phyloP scores from a whole-genome alignment of 2,888 invertebrate genomes.

The Anthoptus insignis region DNA sequence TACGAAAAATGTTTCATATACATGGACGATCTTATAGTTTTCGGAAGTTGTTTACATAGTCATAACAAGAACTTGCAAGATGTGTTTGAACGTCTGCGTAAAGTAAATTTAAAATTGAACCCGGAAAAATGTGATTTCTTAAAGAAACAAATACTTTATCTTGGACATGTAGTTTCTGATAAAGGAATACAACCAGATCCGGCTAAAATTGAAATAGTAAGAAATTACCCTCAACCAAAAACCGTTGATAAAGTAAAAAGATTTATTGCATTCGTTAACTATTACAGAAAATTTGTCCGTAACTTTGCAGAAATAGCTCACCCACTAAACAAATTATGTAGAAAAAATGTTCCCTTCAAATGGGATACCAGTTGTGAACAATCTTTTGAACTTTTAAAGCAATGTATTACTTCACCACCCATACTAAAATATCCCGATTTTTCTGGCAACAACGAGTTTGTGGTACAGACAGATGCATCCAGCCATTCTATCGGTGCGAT shows the following conservation, averaged over 20 bases:
- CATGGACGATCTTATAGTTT: slow-evolving; percentile 30
- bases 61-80: slow-evolving; percentile 35
- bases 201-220: slow-evolving; percentile 23
- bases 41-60: slow-evolving; percentile 12
- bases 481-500: slow-evolving; percentile 31
- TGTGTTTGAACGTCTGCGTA: slow-evolving; percentile 25
- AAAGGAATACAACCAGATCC: slow-evolving; percentile 36
- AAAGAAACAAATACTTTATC: slow-evolving; percentile 29
- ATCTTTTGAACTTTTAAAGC: slow-evolving; percentile 31
- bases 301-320: slow-evolving; percentile 20
- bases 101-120: slow-evolving; percentile 24
- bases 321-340: slow-evolving; percentile 39
- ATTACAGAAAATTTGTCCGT: slow-evolving; percentile 32
- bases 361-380: slow-evolving; percentile 37
- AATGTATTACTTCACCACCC: slow-evolving; percentile 27
- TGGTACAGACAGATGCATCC: slow-evolving; percentile 41
- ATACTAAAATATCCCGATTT: slow-evolving; percentile 41
- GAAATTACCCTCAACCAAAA: slow-evolving; percentile 40
- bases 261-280: slow-evolving; percentile 37
- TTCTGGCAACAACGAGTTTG: slow-evolving; percentile 36
- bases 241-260: slow-evolving; percentile 30
- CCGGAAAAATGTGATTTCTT: slow-evolving; percentile 33
- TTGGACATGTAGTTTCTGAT: slow-evolving; percentile 38
- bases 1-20: slow-evolving; percentile 32
- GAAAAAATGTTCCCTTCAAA: slow-evolving; percentile 32